These are phyloP conservation scores for Temnothorax rugatulus DNA, from an alignment of 2,888 invertebrate genomes.

Conservation along the genomic window DNA sequence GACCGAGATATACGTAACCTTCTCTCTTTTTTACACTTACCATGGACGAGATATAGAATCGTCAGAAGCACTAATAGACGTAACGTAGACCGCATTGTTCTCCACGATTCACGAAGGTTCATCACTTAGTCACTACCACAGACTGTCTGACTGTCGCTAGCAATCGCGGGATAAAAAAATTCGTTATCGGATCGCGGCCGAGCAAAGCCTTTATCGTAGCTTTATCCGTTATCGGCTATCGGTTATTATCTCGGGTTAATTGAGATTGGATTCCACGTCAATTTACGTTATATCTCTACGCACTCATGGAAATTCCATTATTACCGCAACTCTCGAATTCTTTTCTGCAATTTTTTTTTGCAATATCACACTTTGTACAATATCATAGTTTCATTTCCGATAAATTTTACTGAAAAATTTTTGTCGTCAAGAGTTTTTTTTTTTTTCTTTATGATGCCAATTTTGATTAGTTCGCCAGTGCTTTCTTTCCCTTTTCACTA, in stretches of 20 bases:
- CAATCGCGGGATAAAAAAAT: conserved; percentile 13
- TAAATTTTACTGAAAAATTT: background rate
- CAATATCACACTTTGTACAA: background rate
- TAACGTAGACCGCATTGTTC: conserved; percentile 5
- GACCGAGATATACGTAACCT: background rate
- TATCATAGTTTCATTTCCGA: background rate
- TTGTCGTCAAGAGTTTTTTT: background rate
- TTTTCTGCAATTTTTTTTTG: background rate
- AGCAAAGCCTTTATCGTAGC: conserved; percentile 56
- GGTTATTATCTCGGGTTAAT: conserved; percentile 56
- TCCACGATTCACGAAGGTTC: background rate
- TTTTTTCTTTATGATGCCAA: background rate
- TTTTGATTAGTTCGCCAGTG: background rate
- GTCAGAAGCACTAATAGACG: background rate
- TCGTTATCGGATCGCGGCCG: conserved; percentile 53
- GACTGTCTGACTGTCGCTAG: conserved; percentile 38
- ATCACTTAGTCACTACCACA: background rate
- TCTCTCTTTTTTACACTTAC: conserved; percentile 33
- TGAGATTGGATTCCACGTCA: conserved; percentile 6
- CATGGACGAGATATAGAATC: background rate
- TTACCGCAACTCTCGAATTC: background rate
- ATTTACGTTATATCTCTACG: background rate
- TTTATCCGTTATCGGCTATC: conserved; percentile 60
- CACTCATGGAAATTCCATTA: background rate
- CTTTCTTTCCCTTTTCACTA: background rate